Percentiles rank a stretch among this genome's conserved stretches.
These are phyloP conservation scores for Fregata magnificens DNA, from an alignment of 2,113 vertebrate species.

Conservation along the genomic window DNA sequence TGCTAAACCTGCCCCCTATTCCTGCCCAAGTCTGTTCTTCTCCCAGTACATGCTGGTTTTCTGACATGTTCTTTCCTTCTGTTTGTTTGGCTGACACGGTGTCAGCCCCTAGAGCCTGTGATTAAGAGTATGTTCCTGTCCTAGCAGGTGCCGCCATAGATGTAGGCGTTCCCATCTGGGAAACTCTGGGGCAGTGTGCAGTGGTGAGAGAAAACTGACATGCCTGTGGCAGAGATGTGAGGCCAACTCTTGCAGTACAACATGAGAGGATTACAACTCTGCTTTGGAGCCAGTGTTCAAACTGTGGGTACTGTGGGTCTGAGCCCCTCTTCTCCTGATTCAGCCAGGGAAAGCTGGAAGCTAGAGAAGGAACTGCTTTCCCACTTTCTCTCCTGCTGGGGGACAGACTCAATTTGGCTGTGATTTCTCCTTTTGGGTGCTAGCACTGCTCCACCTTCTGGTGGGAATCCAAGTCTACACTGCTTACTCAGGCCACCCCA, in stretches of 20 bases:
- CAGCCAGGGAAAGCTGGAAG: not conserved
- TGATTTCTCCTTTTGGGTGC: not conserved
- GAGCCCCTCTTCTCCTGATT: not conserved
- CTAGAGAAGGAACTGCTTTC: not conserved
- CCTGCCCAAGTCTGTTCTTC: not conserved
- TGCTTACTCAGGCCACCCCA: not conserved
- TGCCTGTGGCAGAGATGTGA: not conserved
- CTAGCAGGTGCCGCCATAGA: not conserved
- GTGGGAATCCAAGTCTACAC: not conserved
- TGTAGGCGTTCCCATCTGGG: not conserved
- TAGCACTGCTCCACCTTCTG: not conserved
- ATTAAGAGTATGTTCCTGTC: not conserved
- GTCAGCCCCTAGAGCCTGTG: not conserved
- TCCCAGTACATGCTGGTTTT: not conserved
- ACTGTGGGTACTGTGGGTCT: not conserved
- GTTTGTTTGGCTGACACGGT: not conserved
- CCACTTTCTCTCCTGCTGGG: not conserved
- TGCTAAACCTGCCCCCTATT: not conserved
- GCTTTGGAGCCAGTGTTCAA: not conserved
- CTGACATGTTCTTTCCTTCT: not conserved
- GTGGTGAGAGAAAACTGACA: rapidly evolving
- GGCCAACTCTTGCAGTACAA: rapidly evolving
- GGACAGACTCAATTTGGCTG: not conserved
- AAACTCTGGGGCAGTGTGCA: not conserved
- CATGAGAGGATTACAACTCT: not conserved